Base-by-base conservation (phyloP, 2,113 vertebrate genomes). In the Lophotis ruficrista region DNA sequence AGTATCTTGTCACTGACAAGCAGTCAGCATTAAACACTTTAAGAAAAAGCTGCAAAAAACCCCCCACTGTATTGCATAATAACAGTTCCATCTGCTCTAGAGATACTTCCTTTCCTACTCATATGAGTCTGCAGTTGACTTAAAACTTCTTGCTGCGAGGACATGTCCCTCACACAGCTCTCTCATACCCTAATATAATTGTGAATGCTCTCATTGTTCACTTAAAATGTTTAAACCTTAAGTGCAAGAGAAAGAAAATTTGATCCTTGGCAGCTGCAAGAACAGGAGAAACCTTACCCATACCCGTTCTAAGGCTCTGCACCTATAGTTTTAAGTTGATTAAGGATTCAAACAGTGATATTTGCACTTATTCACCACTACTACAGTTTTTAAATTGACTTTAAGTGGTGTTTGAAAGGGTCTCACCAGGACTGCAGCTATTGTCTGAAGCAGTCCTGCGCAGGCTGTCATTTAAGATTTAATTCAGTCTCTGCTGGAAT, bases 1-100 rank as follows among this genome's bases (percentile, higher is more conserved):
- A 91, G 31, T 54, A 58, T n/a, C 76, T 80, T 90, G 79, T 75
- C 76, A 66, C 75, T 79, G 86, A 90, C 90, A 89, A 79, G 80
- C 60, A 81, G 56, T 38, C 69, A 87, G 45, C 25, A 25, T n/a
- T 50, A 94, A 88, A 92, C 45, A 78, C 65, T 66, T 81, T 27
- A 77, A 82, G 65, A 84, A 54, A 58, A 82, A 75, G 68, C 72
- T 82, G 77, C 45, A 94, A 91, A 71, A 91, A 94, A 64, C 5
- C 6, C 28, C 75, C 75, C 87, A 73, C 68, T 45, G 38, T 31
- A 62, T 28, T 93, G 65, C 50, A 91, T 72, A 95, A 72, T 24
- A 87, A 27, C 57, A 65, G 30, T 37, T 81, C 64, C 61, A 92
- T 48, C 80, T 78, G 83, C 77, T 89, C 65, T 66, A n/a, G 43